Conservation (phyloP, 1,140 invertebrate genomes). For the Leptinotarsa undecemlineata region DNA sequence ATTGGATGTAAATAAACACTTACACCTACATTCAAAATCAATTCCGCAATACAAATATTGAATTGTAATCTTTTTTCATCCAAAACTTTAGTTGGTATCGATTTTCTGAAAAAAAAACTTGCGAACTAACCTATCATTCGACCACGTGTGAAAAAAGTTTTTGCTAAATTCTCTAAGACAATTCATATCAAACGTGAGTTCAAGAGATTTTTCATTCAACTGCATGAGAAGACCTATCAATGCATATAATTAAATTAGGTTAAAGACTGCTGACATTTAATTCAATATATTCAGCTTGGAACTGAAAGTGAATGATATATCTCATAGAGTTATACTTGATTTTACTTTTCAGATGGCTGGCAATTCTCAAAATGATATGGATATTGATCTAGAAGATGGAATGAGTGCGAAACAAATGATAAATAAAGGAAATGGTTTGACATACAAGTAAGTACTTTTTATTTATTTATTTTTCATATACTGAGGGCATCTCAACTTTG, state of each 20-base stretch:
- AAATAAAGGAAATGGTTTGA: conserved; percentile 14
- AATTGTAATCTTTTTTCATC: too few species aligned
- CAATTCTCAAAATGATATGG: neutral
- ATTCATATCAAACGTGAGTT: neutral
- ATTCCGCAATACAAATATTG: too few species aligned
- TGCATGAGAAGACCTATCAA: neutral
- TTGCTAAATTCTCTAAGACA: neutral
- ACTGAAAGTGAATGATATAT: neutral
- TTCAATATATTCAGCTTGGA: neutral
- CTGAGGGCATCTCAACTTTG: too few species aligned
- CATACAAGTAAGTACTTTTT: conserved; percentile 2
- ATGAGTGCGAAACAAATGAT: neutral
- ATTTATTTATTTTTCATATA: neutral
- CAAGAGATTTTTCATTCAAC: neutral
- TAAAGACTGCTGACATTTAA: neutral
- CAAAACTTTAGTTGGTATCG: too few species aligned
- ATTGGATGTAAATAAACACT: too few species aligned
- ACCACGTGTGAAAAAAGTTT: neutral
- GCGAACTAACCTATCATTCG: neutral
- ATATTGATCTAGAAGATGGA: conserved; percentile 19
- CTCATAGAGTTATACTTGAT: neutral
- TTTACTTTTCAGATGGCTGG: neutral
- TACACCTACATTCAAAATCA: too few species aligned
- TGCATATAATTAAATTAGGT: neutral
- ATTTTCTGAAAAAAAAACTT: too few species aligned